Evolutionary conservation across 2,113 vertebrate species (phyloP), one percentile per base, ranked within the genome.

Genomic region (Siniperca knerii): DNA sequence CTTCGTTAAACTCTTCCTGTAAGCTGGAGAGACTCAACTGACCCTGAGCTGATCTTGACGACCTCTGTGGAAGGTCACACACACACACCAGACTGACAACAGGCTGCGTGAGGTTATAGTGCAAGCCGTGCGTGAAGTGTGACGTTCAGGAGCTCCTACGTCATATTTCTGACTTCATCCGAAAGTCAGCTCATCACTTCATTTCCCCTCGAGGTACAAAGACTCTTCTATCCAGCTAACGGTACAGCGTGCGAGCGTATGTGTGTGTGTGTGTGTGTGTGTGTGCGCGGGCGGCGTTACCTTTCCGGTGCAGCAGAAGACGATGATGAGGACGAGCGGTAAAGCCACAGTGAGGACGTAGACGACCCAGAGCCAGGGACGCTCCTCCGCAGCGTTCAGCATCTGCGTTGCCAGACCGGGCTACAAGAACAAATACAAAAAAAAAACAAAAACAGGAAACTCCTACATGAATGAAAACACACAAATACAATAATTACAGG

Each of bases 251-350:
- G 62, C 6, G 9, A 12, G 8, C 2, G 61, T 35, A 42, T 13
- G 75, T 13, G 10, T 42, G 62, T 11, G 9, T 23, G 8, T 4
- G 61, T 35, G 52, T 66, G 75, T 23, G 58, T 35, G 29, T 57
- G 55, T 13, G 75, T 25, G 29, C 58, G 42, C 66, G 42, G 11
- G 60, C 13, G 37, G 35, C 0, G n/a, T 81, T 94, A 99, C 98
- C 97, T 99, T 99, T 69, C 98, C 98, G 44, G 98, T 97, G 87
- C 98, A 99, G 96, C 98, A 99, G 96, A 99, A 99, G 77, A 99
- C 95, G 13, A 99, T 89, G 88, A 99, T 96, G 58, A 99, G 97
- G 83, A 99, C 95, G 35, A 99, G 94, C 0, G 98, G 98, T 44
- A 99, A 81, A 68, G 97, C 98, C 67, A 99, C 97, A 0, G 97